Evolutionary conservation across 23 tunicate genomes (phyloP).

Genomic region (Ascidia mentula): DNA sequence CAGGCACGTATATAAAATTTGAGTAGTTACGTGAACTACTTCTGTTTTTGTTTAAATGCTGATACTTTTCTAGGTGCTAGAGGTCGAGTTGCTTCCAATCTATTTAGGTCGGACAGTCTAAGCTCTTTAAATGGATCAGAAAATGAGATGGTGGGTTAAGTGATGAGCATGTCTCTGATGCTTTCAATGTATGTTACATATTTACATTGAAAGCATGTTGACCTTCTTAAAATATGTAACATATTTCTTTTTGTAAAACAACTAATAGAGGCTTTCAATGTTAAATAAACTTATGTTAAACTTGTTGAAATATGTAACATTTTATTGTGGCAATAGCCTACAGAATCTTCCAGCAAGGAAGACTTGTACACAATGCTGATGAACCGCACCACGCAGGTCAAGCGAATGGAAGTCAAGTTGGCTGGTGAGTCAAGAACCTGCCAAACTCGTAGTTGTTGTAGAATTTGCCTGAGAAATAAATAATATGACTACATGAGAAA

Average conservation of each 20-base stretch:
- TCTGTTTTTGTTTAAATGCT: not conserved
- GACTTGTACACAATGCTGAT: slow-evolving; percentile 54
- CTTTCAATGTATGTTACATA: not conserved
- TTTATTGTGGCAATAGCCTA: slow-evolving; percentile 9
- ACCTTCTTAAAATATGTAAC: too few relatives aligned
- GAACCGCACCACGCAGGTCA: slow-evolving; percentile 68
- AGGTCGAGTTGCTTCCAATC: not conserved
- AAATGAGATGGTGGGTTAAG: slow-evolving; percentile 39
- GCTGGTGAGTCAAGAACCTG: slow-evolving; percentile 53
- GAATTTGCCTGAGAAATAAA: too few relatives aligned
- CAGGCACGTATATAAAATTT: not conserved
- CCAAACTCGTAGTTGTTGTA: too few relatives aligned
- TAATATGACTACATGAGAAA: too few relatives aligned
- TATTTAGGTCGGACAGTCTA: slow-evolving; percentile 42
- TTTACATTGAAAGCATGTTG: not conserved
- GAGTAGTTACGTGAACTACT: too few relatives aligned
- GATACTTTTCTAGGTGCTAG: not conserved
- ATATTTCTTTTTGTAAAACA: too few relatives aligned
- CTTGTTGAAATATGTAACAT: too few relatives aligned
- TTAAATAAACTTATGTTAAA: too few relatives aligned
- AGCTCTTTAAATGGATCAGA: slow-evolving; percentile 61
- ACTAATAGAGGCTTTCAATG: too few relatives aligned
- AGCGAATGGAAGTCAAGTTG: slow-evolving; percentile 77
- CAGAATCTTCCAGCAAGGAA: slow-evolving; percentile 61
- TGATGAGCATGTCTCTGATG: not conserved